Evolutionary conservation across 2,888 invertebrate species (phyloP).

Genomic region (Dryococelus australis): DNA sequence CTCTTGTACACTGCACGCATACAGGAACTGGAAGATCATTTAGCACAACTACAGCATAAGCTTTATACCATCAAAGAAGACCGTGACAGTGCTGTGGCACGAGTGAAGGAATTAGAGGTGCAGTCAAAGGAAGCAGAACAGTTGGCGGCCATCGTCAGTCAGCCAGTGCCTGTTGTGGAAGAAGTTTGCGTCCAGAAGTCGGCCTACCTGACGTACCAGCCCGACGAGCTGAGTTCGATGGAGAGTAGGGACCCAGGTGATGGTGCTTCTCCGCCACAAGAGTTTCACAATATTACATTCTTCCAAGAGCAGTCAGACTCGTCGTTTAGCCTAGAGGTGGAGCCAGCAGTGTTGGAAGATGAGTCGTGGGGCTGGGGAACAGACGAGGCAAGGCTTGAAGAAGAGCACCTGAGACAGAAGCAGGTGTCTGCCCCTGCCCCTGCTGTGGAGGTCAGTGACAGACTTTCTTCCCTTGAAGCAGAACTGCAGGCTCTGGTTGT

Average conservation of each 20-base stretch:
- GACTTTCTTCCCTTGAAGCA: constrained; percentile 65
- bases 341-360: constrained; percentile 52
- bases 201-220: constrained; percentile 19
- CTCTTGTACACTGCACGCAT: not conserved
- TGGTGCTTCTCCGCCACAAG: not conserved
- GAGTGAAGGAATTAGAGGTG: constrained; percentile 48
- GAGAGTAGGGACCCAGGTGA: not conserved
- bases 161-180: constrained; percentile 5
- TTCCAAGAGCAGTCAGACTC: constrained; percentile 17
- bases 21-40: not conserved
- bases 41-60: constrained; percentile 29
- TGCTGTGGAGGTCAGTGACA: constrained; percentile 54
- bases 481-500: constrained; percentile 66
- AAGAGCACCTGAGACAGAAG: constrained; percentile 56
- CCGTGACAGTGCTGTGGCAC: constrained; percentile 61
- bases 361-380: constrained; percentile 70
- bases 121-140: not conserved
- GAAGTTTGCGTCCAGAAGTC: constrained; percentile 17
- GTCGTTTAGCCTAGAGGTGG: not conserved
- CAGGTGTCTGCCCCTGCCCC: constrained; percentile 45
- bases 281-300: not conserved
- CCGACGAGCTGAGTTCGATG: not conserved
- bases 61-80: constrained; percentile 58
- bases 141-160: not conserved
- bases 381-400: constrained; percentile 63